These are phyloP conservation scores for Oreortyx pictus DNA, from an alignment of 2,797 vertebrate species.

Conservation along the genomic window DNA sequence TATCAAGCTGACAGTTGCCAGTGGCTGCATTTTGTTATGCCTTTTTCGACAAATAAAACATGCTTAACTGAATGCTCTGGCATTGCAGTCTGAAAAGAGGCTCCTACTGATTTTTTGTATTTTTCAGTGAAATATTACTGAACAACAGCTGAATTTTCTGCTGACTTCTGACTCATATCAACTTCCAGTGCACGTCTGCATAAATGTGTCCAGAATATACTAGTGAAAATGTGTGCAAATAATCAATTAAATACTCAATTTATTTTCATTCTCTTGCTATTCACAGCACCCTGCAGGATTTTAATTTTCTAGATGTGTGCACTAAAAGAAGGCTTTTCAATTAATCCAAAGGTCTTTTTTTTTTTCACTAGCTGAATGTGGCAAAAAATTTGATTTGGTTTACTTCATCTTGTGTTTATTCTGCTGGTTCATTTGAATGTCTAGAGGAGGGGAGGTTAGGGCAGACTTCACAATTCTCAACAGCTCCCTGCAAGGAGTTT, in stretches of 20 bases:
- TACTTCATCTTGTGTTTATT: not conserved
- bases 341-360: not conserved
- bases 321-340: not conserved
- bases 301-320: not conserved
- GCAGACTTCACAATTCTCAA: too few species aligned
- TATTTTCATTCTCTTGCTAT: not conserved
- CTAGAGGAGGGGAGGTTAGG: too few species aligned
- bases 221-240: conserved; percentile 30
- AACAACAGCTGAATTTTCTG: conserved; percentile 20
- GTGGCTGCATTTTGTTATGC: not conserved
- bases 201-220: not conserved
- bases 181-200: not conserved
- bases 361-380: not conserved
- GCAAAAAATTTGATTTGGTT: not conserved
- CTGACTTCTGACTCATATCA: not conserved
- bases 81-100: not conserved
- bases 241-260: not conserved
- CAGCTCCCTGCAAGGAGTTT: too few species aligned
- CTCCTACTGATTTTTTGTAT: not conserved
- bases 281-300: not conserved
- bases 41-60: not conserved
- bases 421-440: not conserved
- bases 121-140: conserved; percentile 16
- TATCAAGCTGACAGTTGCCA: conserved; percentile 1
- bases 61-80: not conserved